These are phyloP conservation scores for Drosophila repletoides DNA, from an alignment of 1,140 invertebrate genomes.

Conservation along the genomic window DNA sequence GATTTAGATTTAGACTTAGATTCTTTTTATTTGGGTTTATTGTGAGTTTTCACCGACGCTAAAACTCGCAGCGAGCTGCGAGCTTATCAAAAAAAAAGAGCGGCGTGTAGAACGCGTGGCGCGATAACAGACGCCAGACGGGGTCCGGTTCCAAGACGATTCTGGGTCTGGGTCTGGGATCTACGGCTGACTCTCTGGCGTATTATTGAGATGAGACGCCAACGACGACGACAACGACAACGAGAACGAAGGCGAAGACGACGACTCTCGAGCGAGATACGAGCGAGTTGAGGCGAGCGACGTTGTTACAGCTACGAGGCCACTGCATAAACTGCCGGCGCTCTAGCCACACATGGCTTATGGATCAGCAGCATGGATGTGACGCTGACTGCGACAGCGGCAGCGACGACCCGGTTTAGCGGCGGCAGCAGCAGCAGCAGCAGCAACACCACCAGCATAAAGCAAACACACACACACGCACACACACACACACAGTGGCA, in stretches of 20 bases:
- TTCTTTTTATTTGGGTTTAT: not conserved
- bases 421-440: constrained; percentile 13
- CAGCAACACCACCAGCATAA: constrained; percentile 38
- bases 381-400: not conserved
- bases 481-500: constrained; percentile 17
- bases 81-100: too few species aligned
- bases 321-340: constrained; percentile 73
- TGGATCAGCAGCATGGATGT: constrained; percentile 55
- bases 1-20: not conserved
- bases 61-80: constrained; percentile 24
- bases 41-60: constrained; percentile 27
- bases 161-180: too few species aligned
- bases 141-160: constrained; percentile 13
- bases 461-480: constrained; percentile 32
- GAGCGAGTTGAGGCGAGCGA: constrained; percentile 46
- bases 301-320: constrained; percentile 78
- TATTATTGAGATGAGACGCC: not conserved
- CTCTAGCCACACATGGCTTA: constrained; percentile 41
- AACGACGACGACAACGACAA: not conserved
- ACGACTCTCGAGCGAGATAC: constrained; percentile 20
- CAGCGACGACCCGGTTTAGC: constrained; percentile 43
- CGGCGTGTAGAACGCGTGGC: constrained; percentile 44
- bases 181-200: constrained; percentile 16
- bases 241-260: constrained; percentile 3
- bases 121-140: constrained; percentile 39